A percentile compares a stretch with the other conserved stretches of the same genome.
These are phyloP conservation scores for Apamea sordens DNA, from an alignment of 2,888 invertebrate genomes.

Conservation along the genomic window DNA sequence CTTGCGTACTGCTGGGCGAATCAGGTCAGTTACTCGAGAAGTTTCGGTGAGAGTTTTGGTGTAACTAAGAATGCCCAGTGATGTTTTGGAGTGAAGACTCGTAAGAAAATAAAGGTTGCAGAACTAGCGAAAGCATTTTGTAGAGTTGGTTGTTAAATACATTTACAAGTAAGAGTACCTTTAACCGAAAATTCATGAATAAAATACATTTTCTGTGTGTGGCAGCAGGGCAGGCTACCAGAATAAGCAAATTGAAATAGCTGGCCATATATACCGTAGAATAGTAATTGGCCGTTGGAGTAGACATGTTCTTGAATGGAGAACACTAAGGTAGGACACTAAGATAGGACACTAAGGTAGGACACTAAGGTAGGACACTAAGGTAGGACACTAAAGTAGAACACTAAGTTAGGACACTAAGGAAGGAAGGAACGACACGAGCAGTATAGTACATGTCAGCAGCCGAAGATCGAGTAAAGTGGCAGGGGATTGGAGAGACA, in stretches of 20 bases:
- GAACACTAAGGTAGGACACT: not conserved
- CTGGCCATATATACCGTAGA: not conserved
- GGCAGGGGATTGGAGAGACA: not conserved
- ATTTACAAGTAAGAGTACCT: not conserved
- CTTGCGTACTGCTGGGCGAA: constrained; percentile 17
- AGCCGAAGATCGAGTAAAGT: not conserved
- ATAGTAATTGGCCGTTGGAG: not conserved
- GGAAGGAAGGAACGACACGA: no score
- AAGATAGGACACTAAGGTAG: no score
- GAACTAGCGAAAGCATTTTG: not conserved
- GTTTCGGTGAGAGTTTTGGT: not conserved
- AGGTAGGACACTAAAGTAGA: no score
- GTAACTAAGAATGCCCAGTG: not conserved
- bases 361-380: no score
- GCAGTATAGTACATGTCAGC: not conserved
- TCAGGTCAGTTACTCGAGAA: constrained; percentile 32
- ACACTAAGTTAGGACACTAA: no score
- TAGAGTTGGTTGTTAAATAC: not conserved
- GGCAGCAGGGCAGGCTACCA: not conserved
- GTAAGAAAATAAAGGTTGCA: not conserved
- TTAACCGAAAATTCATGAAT: not conserved
- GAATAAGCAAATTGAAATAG: not conserved
- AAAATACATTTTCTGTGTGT: not conserved
- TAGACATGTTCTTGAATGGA: not conserved
- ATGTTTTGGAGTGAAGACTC: not conserved